Conservation (phyloP, 2,113 vertebrate species). For the Campylomormyrus tamandua region DNA sequence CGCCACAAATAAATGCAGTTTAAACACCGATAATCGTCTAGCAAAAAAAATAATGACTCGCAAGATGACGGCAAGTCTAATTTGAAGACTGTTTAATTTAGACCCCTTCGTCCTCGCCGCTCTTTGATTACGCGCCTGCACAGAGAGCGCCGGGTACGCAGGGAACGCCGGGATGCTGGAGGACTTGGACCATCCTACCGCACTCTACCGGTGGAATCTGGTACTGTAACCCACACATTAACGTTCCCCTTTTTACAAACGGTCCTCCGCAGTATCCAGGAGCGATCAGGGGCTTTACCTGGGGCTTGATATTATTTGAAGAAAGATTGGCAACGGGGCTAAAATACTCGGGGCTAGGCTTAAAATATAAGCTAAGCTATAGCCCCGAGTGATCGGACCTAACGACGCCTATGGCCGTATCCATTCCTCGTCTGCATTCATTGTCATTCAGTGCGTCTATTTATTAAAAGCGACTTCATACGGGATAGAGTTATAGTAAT, state of each 20-base stretch:
- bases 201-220: too few species aligned
- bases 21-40: neutral
- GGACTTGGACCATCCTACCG: neutral
- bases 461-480: neutral
- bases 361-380: too few species aligned
- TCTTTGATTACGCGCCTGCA: slow-evolving; percentile 11
- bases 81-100: neutral
- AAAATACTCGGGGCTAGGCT: too few species aligned
- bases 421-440: neutral
- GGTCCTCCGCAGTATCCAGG: neutral
- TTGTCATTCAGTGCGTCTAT: neutral
- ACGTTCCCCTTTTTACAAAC: neutral
- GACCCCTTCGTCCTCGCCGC: neutral
- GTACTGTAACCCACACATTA: neutral
- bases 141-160: neutral
- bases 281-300: too few species aligned
- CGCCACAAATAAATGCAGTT: neutral
- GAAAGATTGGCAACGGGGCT: too few species aligned
- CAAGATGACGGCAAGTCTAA: neutral
- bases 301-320: too few species aligned
- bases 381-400: too few species aligned
- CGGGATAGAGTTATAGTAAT: neutral
- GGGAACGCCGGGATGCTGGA: slow-evolving; percentile 10
- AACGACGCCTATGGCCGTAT: too few species aligned
- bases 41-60: too few species aligned